phyloP scores from a whole-genome alignment of 2,113 vertebrate species.

The Hirundichthys speculiger region DNA sequence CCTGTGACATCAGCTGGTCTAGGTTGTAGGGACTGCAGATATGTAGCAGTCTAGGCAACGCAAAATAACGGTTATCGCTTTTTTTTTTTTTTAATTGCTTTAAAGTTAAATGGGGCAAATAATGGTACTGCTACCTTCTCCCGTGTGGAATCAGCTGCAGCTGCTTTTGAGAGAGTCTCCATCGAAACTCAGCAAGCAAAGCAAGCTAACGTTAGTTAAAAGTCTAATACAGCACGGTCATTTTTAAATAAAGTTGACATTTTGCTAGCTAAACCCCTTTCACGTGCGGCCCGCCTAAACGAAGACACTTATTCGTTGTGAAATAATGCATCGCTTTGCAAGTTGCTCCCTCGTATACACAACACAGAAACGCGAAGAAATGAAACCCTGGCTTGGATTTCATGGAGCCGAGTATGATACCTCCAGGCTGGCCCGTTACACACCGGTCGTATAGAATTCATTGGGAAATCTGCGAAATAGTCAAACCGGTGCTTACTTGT shows the following conservation, averaged over 20 bases:
- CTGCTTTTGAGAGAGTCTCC: slow-evolving; percentile 62
- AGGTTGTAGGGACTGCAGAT: slow-evolving; percentile 40
- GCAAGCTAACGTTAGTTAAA: too few relatives aligned
- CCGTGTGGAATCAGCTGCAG: slow-evolving; percentile 24
- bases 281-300: background rate
- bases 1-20: slow-evolving; percentile 23
- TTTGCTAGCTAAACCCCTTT: slow-evolving; percentile 1
- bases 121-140: slow-evolving; percentile 49
- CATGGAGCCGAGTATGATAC: slow-evolving; percentile 7
- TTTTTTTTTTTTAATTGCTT: background rate
- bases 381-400: background rate
- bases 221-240: too few relatives aligned
- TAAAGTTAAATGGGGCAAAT: too few relatives aligned
- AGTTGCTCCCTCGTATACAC: background rate
- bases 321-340: background rate
- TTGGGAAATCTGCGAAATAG: fast-evolving
- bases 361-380: background rate
- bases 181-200: slow-evolving; percentile 36
- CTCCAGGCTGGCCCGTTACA: fast-evolving
- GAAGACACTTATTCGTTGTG: background rate
- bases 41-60: background rate
- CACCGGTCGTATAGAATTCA: fast-evolving
- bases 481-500: fast-evolving
- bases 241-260: too few relatives aligned
- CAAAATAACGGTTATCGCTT: background rate